Percentiles rank a stretch among this genome's conserved stretches.
phyloP scores from a whole-genome alignment of 2,888 invertebrate genomes.

The Silvanus unidentatus region DNA sequence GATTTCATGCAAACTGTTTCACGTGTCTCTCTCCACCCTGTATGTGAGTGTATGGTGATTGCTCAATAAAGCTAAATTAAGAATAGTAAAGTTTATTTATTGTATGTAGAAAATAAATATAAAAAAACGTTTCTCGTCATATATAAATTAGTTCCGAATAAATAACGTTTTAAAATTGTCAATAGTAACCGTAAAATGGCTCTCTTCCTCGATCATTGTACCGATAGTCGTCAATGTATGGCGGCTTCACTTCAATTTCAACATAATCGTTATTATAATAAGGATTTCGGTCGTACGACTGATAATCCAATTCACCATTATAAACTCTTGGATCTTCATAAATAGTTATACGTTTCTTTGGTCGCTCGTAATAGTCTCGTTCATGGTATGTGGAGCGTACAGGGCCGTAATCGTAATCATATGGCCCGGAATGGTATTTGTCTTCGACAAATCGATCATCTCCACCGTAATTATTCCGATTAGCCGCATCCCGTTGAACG shows the following conservation, averaged over 20 bases:
- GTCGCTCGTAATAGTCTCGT: constrained; percentile 10
- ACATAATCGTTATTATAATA: constrained; percentile 27
- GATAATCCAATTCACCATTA: constrained; percentile 17
- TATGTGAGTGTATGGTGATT: no score
- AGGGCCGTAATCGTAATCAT: not conserved
- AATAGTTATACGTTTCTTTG: constrained; percentile 37
- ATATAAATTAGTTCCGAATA: no score
- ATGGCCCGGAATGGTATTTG: constrained; percentile 12
- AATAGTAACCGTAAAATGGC: constrained; percentile 25
- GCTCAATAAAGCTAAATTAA: no score
- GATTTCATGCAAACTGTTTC: no score
- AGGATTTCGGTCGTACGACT: constrained; percentile 13
- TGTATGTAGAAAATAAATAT: no score
- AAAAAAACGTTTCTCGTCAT: no score
- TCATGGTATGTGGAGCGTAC: not conserved
- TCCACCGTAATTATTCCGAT: constrained; percentile 23
- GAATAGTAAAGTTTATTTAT: no score
- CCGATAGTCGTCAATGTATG: constrained; percentile 15
- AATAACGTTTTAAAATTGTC: not conserved
- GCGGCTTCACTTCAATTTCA: constrained; percentile 29
- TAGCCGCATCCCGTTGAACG: constrained; percentile 25
- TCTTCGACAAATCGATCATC: constrained; percentile 26
- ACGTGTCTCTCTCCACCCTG: no score
- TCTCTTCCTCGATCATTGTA: constrained; percentile 16
- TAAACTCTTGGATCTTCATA: constrained; percentile 42